A percentile compares a stretch with the other conserved stretches of the same genome.
Evolutionary conservation across 2,113 vertebrate species (phyloP).

Genomic region (Syngnathus scovelli): DNA sequence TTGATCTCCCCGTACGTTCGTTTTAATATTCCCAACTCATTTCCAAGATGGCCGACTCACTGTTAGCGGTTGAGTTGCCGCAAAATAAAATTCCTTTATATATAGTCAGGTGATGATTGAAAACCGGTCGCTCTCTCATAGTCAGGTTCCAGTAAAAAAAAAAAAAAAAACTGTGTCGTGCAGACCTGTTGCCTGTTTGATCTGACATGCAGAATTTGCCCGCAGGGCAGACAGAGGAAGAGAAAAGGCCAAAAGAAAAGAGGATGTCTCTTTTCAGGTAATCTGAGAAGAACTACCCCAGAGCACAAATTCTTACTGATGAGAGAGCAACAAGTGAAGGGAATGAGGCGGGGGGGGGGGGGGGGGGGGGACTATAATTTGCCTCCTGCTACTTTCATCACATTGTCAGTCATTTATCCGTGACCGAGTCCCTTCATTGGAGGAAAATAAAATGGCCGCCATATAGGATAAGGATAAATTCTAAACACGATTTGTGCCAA

Average conservation of each 20-base stretch:
- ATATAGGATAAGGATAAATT: too few relatives aligned
- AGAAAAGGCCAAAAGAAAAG: conserved; percentile 61
- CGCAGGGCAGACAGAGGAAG: conserved; percentile 56
- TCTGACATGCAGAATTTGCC: conserved; percentile 74
- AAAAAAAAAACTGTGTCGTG: conserved; percentile 29
- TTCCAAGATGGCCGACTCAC: neutral
- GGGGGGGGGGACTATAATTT: conserved; percentile 63
- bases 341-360: conserved; percentile 36
- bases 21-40: neutral
- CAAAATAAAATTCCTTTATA: conserved; percentile 51
- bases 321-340: conserved; percentile 38
- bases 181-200: conserved; percentile 63
- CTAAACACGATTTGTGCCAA: too few relatives aligned
- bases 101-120: conserved; percentile 26
- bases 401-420: conserved; percentile 65
- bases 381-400: conserved; percentile 67
- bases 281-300: conserved; percentile 63
- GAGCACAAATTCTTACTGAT: conserved; percentile 61
- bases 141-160: conserved; percentile 20
- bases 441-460: neutral
- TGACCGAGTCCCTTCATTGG: conserved; percentile 24
- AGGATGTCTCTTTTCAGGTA: conserved; percentile 71
- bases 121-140: conserved; percentile 19
- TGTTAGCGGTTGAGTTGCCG: neutral
- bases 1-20: neutral